A percentile compares a stretch with the other conserved stretches of the same genome.
These are phyloP conservation scores for Astyanax mexicanus DNA, from an alignment of 2,797 vertebrate genomes.

Conservation along the genomic window DNA sequence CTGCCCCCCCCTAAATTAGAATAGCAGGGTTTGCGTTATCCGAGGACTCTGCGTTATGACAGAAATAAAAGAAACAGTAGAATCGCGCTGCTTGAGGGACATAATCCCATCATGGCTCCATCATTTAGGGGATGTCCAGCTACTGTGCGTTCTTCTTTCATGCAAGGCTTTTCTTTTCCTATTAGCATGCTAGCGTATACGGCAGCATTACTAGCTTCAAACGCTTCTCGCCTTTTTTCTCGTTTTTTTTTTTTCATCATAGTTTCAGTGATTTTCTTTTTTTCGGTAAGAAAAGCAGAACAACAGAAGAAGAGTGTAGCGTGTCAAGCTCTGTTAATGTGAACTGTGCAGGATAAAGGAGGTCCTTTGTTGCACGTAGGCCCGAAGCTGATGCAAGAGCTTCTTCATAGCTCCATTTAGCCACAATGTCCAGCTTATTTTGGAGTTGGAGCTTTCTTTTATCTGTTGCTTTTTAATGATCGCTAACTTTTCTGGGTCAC, in stretches of 20 bases:
- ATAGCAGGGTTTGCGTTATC: slow-evolving; percentile 28
- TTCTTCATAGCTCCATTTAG: background rate
- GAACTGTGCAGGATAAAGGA: background rate
- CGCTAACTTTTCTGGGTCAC: background rate
- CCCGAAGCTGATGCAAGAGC: background rate
- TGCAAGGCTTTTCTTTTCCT: slow-evolving; percentile 25
- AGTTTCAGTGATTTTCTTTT: slow-evolving; percentile 10
- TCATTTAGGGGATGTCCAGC: slow-evolving; percentile 43
- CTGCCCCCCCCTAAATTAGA: slow-evolving; percentile 45
- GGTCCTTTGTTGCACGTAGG: background rate
- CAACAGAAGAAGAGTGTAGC: slow-evolving; percentile 14
- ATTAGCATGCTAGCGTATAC: slow-evolving; percentile 21
- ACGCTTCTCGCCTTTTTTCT: slow-evolving; percentile 1
- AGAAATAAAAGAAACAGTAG: slow-evolving; percentile 32
- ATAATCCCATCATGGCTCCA: slow-evolving; percentile 51
- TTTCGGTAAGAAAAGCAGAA: slow-evolving; percentile 4
- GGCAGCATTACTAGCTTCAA: slow-evolving; percentile 6
- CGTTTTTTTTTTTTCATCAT: background rate
- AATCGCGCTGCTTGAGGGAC: slow-evolving; percentile 40
- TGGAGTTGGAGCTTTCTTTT: background rate
- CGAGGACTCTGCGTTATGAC: slow-evolving; percentile 29
- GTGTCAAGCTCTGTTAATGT: background rate
- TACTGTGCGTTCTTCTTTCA: slow-evolving; percentile 20
- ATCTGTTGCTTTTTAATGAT: background rate
- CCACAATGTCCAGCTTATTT: background rate